Evolutionary conservation across 2,113 vertebrate genomes (phyloP), one percentile per base, ranked within the genome.

Genomic region (Chaenocephalus aceratus): DNA sequence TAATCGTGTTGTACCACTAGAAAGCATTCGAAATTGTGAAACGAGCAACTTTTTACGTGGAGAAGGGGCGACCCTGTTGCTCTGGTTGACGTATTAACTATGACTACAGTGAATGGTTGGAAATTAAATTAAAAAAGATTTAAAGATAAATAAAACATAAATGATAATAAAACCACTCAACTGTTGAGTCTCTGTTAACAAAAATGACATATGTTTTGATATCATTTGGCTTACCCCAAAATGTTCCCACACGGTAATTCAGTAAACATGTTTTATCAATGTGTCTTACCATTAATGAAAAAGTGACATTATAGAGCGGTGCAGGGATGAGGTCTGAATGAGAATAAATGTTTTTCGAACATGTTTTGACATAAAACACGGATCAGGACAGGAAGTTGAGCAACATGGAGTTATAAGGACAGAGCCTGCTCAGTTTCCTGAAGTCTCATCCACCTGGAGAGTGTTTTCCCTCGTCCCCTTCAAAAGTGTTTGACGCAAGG

Each of bases 401-500:
- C 1, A 51, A 10, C 26, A 61, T n/a, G 30, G n/a, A 4, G 49
- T 58, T 36, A 10, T 16, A 21, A 58, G 59, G 58, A n/a, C 18
- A 56, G 58, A 52, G 30, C 21, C 45, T 64, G 51, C 52, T 56
- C 65, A 15, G 56, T 84, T 81, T 54, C 63, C 69, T 15, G 53
- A 23, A 72, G 34, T 14, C 5, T 60, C 60, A 65, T 77, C 68
- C 26, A 48, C n/a, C 11, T 61, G 60, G 62, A 56, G 49, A 80
- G 36, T 23, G 13, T 59, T 41, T 41, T 41, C 7, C 41, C 10
- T 60, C 71, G 76, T 71, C 61, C 45, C 78, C 57, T 79, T 76
- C 73, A 36, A 49, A 3, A 49, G 69, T 48, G 65, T 77, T 64
- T 82, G 85, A 67, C 61, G 21, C 15, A 34, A 66, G 41, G 65